Evolutionary conservation across 2,113 vertebrate genomes (phyloP).

Genomic region (Carettochelys insculpta): DNA sequence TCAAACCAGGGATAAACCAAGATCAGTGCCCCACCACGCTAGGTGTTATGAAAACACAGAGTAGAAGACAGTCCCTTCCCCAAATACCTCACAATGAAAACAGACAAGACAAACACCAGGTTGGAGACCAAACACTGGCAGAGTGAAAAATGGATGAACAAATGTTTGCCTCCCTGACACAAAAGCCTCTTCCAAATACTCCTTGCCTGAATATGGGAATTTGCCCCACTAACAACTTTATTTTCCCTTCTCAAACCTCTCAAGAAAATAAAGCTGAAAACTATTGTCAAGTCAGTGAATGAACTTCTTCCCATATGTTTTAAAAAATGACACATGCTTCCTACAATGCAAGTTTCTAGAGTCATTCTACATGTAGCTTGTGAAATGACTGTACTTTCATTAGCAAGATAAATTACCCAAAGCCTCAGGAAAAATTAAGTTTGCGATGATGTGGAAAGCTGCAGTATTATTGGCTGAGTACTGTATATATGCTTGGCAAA

Average conservation of each 20-base stretch:
- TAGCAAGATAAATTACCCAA: slow-evolving; percentile 58
- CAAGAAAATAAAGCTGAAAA: background rate
- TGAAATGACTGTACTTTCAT: slow-evolving; percentile 55
- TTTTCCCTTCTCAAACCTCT: background rate
- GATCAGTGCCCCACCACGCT: background rate
- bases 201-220: background rate
- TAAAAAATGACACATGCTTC: background rate
- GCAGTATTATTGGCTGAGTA: slow-evolving; percentile 46
- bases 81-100: background rate
- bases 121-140: background rate
- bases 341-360: background rate
- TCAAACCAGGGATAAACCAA: background rate
- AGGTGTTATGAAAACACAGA: background rate
- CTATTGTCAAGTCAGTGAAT: background rate
- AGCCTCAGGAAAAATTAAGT: slow-evolving; percentile 69
- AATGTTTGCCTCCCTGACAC: background rate
- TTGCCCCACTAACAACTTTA: background rate
- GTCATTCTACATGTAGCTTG: slow-evolving; percentile 1
- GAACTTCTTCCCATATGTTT: background rate
- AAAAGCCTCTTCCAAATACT: background rate
- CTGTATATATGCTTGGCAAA: slow-evolving; percentile 37
- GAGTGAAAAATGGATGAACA: rapidly evolving
- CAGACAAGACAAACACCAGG: background rate
- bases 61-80: background rate
- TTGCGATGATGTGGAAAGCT: slow-evolving; percentile 50